Evolutionary conservation across 2,797 vertebrate species (phyloP), one percentile per base, ranked within the genome.

Genomic region (Mareca penelope): DNA sequence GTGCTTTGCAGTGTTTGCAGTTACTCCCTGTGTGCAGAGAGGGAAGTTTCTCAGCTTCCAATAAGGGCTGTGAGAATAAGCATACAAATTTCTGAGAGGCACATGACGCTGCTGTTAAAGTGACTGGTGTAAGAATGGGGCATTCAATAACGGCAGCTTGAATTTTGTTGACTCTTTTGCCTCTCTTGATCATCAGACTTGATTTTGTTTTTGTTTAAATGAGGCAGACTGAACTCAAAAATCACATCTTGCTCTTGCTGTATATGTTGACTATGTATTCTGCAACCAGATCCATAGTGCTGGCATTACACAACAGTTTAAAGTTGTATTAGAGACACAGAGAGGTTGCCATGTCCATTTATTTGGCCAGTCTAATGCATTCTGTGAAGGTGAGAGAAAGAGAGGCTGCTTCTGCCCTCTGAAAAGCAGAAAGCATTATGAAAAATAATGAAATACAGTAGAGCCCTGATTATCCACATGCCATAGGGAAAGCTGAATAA

Each of bases 381-480:
- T 84, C 63, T 88, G 42, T 31, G 81, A 88, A 81, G 17, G 2
- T 9, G 10, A 7, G 23, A 61, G n/a, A 50, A 46, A 88, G 22
- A 88, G 35, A 63, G 42, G 40, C 55, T 88, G 67, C 55, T 88
- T 91, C 76, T 95, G 63, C 67, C 39, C 52, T 84, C 77, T 81
- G 77, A 88, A 92, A 94, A 88, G 46, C 46, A 88, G 59, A 92
- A 91, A 91, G 7, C 16, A 60, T 91, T 85, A 81, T 85, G 70
- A 86, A 94, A 95, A 95, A 80, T 81, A 84, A 88, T 79, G 35
- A 94, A 89, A 92, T 73, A 84, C 67, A 39, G 35, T 78, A 81
- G 11, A 67, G 22, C 16, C 7, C 29, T 89, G 77, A 91, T 92
- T 92, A 73, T 89, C 52, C 56, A 91, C 59, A 68, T 92, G 63